Percentiles rank a stretch among this genome's conserved stretches.
Conservation (phyloP, 92 coral and sea anemone species). For the Paramuricea clavata region DNA sequence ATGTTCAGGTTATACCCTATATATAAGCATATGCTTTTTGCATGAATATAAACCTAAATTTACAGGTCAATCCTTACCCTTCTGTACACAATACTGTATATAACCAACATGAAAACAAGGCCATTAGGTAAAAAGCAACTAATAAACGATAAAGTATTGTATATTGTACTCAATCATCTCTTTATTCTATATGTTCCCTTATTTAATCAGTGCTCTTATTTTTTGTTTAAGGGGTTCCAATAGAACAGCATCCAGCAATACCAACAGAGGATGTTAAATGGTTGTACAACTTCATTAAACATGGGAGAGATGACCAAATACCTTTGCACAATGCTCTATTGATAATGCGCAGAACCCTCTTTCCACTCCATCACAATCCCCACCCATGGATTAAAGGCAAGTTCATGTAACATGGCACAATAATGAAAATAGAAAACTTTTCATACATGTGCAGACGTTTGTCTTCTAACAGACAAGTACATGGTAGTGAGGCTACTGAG, state of each 20-base stretch:
- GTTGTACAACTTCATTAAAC: conserved; percentile 51
- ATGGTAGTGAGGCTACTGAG: not conserved
- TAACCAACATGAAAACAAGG: not conserved
- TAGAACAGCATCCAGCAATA: conserved; percentile 66
- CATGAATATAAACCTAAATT: not conserved
- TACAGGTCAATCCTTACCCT: not conserved
- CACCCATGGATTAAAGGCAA: conserved; percentile 31
- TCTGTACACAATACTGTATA: not conserved
- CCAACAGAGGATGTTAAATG: conserved; percentile 68
- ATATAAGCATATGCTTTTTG: not conserved
- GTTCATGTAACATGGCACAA: not conserved
- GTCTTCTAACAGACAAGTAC: not conserved
- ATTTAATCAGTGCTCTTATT: not conserved
- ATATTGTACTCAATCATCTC: conserved; percentile 1
- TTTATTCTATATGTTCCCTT: not conserved
- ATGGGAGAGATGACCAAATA: not conserved
- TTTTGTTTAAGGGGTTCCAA: conserved; percentile 24
- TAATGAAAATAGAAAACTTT: not conserved
- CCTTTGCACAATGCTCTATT: conserved; percentile 45
- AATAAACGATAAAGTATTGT: not conserved
- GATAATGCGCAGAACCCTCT: conserved; percentile 4
- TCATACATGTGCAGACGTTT: not conserved
- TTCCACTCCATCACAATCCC: conserved; percentile 25
- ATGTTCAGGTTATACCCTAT: not conserved
- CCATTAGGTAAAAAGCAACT: not conserved